Conservation (phyloP, 2,797 vertebrate genomes). For the Neosalanx taihuensis region DNA sequence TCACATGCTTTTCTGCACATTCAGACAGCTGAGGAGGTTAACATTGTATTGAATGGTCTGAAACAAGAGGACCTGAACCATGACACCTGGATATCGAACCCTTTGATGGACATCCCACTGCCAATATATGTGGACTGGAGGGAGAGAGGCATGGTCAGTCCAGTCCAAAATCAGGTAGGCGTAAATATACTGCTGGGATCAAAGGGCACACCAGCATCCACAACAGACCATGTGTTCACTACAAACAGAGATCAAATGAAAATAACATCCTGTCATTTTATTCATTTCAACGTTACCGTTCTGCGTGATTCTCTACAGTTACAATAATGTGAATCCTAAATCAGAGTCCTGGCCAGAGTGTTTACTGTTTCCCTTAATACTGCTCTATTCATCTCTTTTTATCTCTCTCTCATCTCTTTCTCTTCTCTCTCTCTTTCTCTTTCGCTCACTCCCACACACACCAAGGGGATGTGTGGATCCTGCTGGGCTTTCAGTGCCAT, state of each 20-base stretch:
- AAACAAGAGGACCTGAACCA: slow-evolving; percentile 43
- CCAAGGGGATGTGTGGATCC: slow-evolving; percentile 70
- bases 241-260: background rate
- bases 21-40: slow-evolving; percentile 76
- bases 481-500: slow-evolving; percentile 79
- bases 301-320: background rate
- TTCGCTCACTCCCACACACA: background rate
- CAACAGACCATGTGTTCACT: background rate
- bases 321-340: background rate
- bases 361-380: background rate
- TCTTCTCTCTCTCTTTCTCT: background rate
- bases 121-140: slow-evolving; percentile 80
- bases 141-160: slow-evolving; percentile 74
- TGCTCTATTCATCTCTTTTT: background rate
- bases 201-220: background rate
- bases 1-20: slow-evolving; percentile 5
- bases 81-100: slow-evolving; percentile 34
- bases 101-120: rapidly evolving
- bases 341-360: no score
- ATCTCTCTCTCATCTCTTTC: no score
- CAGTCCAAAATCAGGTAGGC: slow-evolving; percentile 79
- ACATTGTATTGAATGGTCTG: slow-evolving; percentile 63
- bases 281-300: background rate
- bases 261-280: background rate
- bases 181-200: background rate